Evolutionary conservation across 2,888 invertebrate species (phyloP).

Genomic region (Diadegma fenestrale): DNA sequence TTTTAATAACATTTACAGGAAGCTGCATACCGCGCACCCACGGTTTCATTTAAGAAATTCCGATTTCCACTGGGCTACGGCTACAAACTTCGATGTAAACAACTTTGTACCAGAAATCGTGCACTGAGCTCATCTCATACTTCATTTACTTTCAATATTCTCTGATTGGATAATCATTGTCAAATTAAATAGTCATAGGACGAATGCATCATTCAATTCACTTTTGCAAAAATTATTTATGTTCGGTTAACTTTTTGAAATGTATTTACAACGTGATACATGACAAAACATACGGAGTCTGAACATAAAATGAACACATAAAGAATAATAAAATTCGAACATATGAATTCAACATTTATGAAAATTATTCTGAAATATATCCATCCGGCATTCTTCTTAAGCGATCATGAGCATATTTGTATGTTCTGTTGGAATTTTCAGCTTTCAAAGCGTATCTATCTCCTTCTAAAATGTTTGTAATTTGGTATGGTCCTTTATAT

Average conservation of each 20-base stretch:
- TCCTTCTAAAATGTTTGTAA: not conserved
- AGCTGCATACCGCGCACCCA: constrained; percentile 8
- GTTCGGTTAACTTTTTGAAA: not conserved
- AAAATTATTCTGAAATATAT: not conserved
- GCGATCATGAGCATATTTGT: constrained; percentile 2
- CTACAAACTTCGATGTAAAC: constrained; percentile 15
- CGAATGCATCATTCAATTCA: constrained; percentile 1
- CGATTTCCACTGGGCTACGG: constrained; percentile 3
- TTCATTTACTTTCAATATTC: not conserved
- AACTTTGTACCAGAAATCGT: not conserved
- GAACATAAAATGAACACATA: not conserved
- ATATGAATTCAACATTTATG: not conserved
- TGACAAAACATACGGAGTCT: constrained; percentile 1
- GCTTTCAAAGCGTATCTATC: not conserved
- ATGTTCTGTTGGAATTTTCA: not conserved
- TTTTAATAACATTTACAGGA: constrained; percentile 1
- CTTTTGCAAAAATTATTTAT: constrained; percentile 7
- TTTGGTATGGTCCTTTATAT: not conserved
- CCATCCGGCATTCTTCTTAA: not conserved
- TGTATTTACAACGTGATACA: not conserved
- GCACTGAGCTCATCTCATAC: not conserved
- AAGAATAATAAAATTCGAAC: not conserved
- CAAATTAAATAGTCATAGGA: not conserved
- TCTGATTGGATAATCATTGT: constrained; percentile 3
- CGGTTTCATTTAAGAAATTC: constrained; percentile 14